A percentile compares a stretch with the other conserved stretches of the same genome.
Conservation (phyloP, 2,888 invertebrate genomes). For the Hypercompe scribonia region DNA sequence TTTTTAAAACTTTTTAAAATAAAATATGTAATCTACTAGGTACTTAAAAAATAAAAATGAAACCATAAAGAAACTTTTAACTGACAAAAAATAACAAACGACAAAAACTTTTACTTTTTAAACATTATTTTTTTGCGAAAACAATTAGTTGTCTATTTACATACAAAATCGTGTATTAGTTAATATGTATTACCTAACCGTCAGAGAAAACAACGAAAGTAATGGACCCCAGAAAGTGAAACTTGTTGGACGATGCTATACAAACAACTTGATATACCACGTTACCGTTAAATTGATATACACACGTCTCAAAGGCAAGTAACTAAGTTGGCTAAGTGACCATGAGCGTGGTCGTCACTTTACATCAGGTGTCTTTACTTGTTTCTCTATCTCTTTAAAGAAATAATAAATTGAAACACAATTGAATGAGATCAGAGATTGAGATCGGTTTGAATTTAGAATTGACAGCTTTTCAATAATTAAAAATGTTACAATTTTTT, state of each 20-base stretch:
- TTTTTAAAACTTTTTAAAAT: too few species aligned
- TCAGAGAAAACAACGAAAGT: slow-evolving; percentile 50
- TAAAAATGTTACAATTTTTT: too few species aligned
- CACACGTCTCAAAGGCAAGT: neutral
- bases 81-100: neutral
- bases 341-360: neutral
- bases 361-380: neutral
- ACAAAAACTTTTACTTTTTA: slow-evolving; percentile 13
- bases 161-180: slow-evolving; percentile 26
- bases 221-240: slow-evolving; percentile 46
- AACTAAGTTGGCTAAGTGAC: neutral
- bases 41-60: neutral
- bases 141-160: slow-evolving; percentile 12
- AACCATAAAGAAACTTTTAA: neutral
- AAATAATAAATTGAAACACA: too few species aligned
- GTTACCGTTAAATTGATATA: slow-evolving; percentile 17
- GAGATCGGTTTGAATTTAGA: neutral
- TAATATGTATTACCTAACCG: slow-evolving; percentile 44
- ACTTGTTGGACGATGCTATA: slow-evolving; percentile 19
- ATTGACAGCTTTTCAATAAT: neutral
- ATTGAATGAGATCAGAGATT: too few species aligned
- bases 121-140: neutral
- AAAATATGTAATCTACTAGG: too few species aligned
- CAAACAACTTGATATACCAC: slow-evolving; percentile 6
- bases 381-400: too few species aligned